Conservation (phyloP, 2,797 vertebrate species). For the Cheirogaleus major region DNA sequence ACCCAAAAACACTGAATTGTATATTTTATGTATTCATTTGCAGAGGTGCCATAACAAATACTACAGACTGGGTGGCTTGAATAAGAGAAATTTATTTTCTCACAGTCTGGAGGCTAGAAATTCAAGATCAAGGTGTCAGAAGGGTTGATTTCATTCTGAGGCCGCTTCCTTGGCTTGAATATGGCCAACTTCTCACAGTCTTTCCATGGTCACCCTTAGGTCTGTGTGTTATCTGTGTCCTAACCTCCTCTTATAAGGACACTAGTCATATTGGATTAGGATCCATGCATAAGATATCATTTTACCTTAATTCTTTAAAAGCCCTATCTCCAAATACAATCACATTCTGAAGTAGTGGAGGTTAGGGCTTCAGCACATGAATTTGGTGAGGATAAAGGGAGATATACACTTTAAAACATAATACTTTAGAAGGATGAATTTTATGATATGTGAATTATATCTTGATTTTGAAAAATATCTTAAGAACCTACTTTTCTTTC, state of each 20-base stretch:
- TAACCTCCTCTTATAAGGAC: neutral
- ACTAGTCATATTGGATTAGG: neutral
- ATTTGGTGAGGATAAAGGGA: neutral
- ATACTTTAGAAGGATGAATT: neutral
- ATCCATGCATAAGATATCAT: neutral
- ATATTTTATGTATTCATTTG: neutral
- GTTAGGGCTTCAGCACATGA: neutral
- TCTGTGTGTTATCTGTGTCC: neutral
- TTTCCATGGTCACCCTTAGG: neutral
- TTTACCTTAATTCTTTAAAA: neutral
- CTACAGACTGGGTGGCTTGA: neutral
- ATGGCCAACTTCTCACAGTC: neutral
- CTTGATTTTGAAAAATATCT: neutral
- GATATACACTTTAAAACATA: neutral
- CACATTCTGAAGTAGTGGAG: neutral
- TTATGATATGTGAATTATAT: neutral
- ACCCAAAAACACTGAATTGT: neutral
- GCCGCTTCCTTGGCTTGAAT: neutral
- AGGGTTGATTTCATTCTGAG: neutral
- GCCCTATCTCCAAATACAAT: neutral
- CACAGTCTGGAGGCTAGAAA: neutral
- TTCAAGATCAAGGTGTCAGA: neutral
- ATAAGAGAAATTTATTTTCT: neutral
- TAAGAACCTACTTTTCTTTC: neutral
- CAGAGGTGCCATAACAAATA: neutral